Evolutionary conservation across 2,888 invertebrate species (phyloP), one percentile per base, ranked within the genome.

Genomic region (Patella pellucida): DNA sequence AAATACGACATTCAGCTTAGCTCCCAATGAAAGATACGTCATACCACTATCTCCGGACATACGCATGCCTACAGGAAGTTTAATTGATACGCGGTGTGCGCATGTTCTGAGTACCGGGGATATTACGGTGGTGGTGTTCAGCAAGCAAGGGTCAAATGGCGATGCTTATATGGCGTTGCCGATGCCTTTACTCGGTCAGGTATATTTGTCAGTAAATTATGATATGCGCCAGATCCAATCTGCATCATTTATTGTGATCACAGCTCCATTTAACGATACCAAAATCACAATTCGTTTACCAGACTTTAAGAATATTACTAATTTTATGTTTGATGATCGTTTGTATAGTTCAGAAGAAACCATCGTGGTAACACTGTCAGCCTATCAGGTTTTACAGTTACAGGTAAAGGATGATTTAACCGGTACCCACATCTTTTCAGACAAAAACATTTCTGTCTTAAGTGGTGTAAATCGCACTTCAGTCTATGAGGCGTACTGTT

Each of bases 121-220:
- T 12, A 52, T 76, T 4, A 27, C 15, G 2, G 69, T 76, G 16
- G 71, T 72, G 14, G 72, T 72, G 1, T 54, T 19, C 51, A 76
- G 62, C 69, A 62, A 3, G 14, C 52, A 19, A 1, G 14, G 11
- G 1, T 76, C 76, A 16, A 76, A 76, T 52, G 76, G 76, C 0
- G 76, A 76, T 72, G 12, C 51, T 12, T 76, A 23, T 23, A 9
- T 69, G 27, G 69, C 76, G 1, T 69, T 76, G n/a, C 76, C 76
- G 14, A 50, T 72, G 5, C 15, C 56, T 11, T 50, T 72, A 15
- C 72, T 76, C 51, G 76, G 76, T n/a, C 72, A 27, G 16, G 76
- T 72, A 4, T 72, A 76, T 31, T 69, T 69, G 62, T 69, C 56
- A 2, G 69, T 69, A 51, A 72, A 54, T 4, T 68, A 72, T 16